Evolutionary conservation across 2,113 vertebrate species (phyloP), one percentile per base, ranked within the genome.

Genomic region (Romanogobio albipinnatus): DNA sequence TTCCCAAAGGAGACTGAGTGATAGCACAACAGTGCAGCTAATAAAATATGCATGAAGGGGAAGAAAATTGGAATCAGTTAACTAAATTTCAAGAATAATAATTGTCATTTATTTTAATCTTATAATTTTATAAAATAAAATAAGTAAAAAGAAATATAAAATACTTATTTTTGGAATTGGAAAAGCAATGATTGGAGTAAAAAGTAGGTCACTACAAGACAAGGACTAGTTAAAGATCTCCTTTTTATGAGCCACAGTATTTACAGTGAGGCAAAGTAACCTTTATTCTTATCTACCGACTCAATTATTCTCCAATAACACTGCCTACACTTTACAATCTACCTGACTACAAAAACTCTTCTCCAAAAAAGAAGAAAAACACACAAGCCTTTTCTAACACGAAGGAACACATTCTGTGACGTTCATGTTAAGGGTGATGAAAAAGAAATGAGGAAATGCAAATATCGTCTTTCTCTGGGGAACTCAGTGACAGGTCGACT

Each of bases 401-500:
- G 36, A 68, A 59, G 51, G 24, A 62, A 62, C 36, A 17, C 10
- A 78, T 45, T 78, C 45, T 17, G 24, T 36, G 2, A 1, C 29
- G n/a, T 24, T 68, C 58, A 39, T 70, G 75, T 83, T 79, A 87
- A 29, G 17, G 17, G 26, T 39, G 58, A 62, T 76, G 43, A 47
- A 88, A 82, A 81, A 79, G 33, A 33, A 43, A 39, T 39, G 51
- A 47, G 62, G 22, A 47, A 86, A 82, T 82, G 75, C 33, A 64
- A 64, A 80, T 75, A 68, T 64, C 59, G 14, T 84, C 79, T 84
- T 53, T 49, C 61, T 5, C 81, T 45, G 76, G 76, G 59, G 76
- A 85, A 62, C 53, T 29, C 36, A 58, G 36, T 86, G 86, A 89
- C 88, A 86, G 84, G 49, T 81, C 47, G 33, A 36, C 83, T 76